Base-by-base conservation (phyloP, 2,797 vertebrate genomes). In the Decapterus maruadsi region DNA sequence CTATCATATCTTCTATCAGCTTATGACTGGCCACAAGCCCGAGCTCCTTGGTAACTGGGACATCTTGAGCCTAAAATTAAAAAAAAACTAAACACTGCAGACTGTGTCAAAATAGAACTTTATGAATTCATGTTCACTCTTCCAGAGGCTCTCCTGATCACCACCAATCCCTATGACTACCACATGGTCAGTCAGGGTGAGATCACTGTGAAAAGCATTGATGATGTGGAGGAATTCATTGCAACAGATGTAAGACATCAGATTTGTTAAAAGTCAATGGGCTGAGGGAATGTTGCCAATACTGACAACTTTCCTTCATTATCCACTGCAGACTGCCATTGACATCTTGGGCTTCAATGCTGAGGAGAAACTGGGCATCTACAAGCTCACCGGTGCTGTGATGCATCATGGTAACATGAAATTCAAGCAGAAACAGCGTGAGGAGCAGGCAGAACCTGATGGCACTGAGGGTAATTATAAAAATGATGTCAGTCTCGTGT, bases 391-490 rank as follows among this genome's bases (percentile, higher is more conserved):
- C 0, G 96, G 96, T 4, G 94, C 94, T 1, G 94, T 96, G 78
- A 93, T 97, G 92, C 96, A 97, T 84, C 96, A 96, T 0, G 96
- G 96, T 0, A 96, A 94, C 90, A 91, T 97, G 94, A 96, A 96
- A 75, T 97, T 70, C 34, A 70, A 70, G 46, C 77, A 79, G 53
- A 79, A 79, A 45, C 77, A 79, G 64, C 64, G 77, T 45, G 77
- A 79, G 0, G 77, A 79, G 58, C 77, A 79, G 58, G 77, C 64
- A 58, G 77, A 79, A 40, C 77, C 77, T 54, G 78, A 75, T 66
- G 77, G 96, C 94, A 96, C 89, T 11, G 96, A 97, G 94, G 96
- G 96, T 97, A 95, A 80, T 2, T 12, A 40, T 40, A 9, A 3
- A 40, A 40, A 40, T 40, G 10, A 40, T 40, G 10, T 11, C 38